These are phyloP conservation scores for Philonicus albiceps DNA, from an alignment of 2,888 invertebrate genomes.

Conservation along the genomic window DNA sequence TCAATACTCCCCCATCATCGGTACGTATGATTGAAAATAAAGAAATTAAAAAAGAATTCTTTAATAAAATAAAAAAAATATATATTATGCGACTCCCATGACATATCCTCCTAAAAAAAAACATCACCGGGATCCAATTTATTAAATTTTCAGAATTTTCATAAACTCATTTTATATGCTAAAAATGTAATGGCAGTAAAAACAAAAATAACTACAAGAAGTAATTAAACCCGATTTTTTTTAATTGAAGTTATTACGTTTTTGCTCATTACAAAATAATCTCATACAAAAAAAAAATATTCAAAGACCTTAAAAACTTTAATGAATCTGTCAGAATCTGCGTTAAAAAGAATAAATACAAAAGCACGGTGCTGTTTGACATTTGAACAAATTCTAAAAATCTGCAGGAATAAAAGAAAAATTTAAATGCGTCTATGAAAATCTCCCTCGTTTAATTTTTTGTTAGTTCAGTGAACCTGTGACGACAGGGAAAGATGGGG, in stretches of 20 bases:
- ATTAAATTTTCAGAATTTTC: neutral
- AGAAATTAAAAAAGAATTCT: neutral
- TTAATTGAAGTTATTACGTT: too few species aligned
- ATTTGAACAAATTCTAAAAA: neutral
- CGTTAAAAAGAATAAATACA: neutral
- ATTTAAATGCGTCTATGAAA: neutral
- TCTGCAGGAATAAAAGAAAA: neutral
- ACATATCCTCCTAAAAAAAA: neutral
- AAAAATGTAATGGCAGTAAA: neutral
- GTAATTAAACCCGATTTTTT: too few species aligned
- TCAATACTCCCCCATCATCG: conserved; percentile 60
- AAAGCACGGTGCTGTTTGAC: neutral
- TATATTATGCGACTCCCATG: neutral
- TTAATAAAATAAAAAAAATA: neutral
- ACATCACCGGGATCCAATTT: neutral
- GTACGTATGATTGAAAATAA: conserved; percentile 57
- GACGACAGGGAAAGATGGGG: neutral
- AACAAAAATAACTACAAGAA: neutral
- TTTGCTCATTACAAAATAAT: too few species aligned
- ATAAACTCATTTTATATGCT: neutral
- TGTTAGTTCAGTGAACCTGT: neutral
- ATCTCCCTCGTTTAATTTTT: neutral
- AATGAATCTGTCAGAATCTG: neutral
- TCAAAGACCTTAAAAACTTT: too few species aligned
- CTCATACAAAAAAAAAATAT: too few species aligned